These are phyloP conservation scores for Craseonycteris thonglongyai DNA, from an alignment of 2,113 vertebrate species.

Conservation along the genomic window DNA sequence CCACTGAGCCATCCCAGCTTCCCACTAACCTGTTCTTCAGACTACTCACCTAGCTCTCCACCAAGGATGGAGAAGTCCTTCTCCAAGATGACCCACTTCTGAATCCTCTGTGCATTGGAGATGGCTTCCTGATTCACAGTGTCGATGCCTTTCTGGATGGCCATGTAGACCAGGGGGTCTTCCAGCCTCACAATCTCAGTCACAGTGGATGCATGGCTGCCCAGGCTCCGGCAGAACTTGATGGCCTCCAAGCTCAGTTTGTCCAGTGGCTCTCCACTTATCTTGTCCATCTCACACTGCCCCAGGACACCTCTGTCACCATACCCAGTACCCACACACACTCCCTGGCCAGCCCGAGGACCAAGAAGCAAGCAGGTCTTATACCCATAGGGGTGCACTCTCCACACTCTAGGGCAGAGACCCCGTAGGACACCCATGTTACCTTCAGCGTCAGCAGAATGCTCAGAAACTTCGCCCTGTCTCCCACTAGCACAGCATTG, in stretches of 20 bases:
- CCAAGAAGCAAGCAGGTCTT: fast-evolving
- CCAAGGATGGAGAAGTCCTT: constrained; percentile 87
- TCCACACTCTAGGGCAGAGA: no score
- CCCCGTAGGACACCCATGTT: not conserved
- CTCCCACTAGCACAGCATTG: constrained; percentile 91
- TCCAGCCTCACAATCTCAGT: constrained; percentile 80
- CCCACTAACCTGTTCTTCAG: no score
- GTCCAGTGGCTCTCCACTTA: constrained; percentile 81
- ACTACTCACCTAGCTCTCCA: constrained; percentile 90
- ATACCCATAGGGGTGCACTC: fast-evolving
- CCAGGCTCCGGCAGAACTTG: constrained; percentile 82
- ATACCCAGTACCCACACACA: fast-evolving
- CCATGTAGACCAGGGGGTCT: constrained; percentile 78
- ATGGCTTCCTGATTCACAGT: constrained; percentile 81
- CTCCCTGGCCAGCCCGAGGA: not conserved
- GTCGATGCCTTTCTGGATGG: constrained; percentile 89
- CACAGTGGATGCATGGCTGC: constrained; percentile 83
- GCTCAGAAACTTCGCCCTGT: constrained; percentile 90
- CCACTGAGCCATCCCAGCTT: no score
- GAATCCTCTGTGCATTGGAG: constrained; percentile 89
- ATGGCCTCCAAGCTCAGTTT: constrained; percentile 81
- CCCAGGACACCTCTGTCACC: not conserved
- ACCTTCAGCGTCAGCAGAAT: constrained; percentile 94
- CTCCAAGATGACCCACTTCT: constrained; percentile 89
- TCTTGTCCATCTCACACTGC: constrained; percentile 81